Percentiles rank a stretch among this genome's conserved stretches.
Evolutionary conservation across 1,140 invertebrate species (phyloP).

Genomic region (Planococcus citri): DNA sequence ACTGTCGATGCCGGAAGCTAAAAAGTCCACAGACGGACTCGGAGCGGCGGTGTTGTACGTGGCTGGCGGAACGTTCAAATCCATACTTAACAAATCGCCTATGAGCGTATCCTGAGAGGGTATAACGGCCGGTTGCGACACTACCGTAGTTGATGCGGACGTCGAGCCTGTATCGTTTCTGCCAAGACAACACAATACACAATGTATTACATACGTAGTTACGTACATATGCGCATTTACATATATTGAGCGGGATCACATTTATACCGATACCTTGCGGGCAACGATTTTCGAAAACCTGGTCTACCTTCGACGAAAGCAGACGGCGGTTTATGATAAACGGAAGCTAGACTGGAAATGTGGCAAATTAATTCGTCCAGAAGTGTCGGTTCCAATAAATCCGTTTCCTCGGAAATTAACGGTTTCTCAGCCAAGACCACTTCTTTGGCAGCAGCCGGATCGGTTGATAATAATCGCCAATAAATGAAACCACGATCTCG

Average conservation of each 20-base stretch:
- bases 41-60: conserved; percentile 36
- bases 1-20: conserved; percentile 72
- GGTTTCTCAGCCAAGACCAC: conserved; percentile 99
- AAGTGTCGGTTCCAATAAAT: conserved; percentile 92
- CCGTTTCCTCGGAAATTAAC: conserved; percentile 97
- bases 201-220: no score
- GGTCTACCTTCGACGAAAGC: conserved; percentile 88
- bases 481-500: conserved; percentile 99
- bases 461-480: conserved; percentile 95
- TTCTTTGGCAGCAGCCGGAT: conserved; percentile 96
- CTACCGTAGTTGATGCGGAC: conserved; percentile 29
- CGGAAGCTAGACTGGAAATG: conserved; percentile 94
- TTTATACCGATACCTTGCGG: conserved; percentile 34
- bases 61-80: conserved; percentile 55
- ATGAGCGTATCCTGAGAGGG: conserved; percentile 86
- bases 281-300: conserved; percentile 40
- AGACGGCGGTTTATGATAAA: conserved; percentile 98
- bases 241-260: no score
- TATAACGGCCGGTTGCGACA: conserved; percentile 48
- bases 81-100: conserved; percentile 92
- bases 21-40: conserved; percentile 46
- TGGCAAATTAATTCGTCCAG: conserved; percentile 98
- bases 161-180: background rate
- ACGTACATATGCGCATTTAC: no score
- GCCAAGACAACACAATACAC: background rate